These are phyloP conservation scores for Phyto melanocephala DNA, from an alignment of 2,888 invertebrate species.

Conservation along the genomic window DNA sequence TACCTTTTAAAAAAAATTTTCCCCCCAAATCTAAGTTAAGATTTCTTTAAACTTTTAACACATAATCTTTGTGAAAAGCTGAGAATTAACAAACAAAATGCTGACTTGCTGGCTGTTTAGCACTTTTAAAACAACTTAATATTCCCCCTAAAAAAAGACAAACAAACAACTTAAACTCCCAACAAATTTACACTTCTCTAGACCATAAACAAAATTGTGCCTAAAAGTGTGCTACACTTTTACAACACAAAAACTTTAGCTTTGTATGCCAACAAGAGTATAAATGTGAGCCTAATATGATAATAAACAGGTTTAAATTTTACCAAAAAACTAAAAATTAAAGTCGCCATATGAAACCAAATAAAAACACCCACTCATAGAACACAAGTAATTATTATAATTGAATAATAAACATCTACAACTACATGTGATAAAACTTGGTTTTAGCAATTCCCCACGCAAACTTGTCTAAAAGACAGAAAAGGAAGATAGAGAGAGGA, in stretches of 20 bases:
- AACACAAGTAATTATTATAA: conserved; percentile 47
- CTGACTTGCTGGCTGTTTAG: too few species aligned
- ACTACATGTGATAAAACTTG: neutral
- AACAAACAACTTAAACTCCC: neutral
- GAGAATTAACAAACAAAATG: too few species aligned
- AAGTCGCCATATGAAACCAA: neutral
- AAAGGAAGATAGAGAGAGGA: neutral
- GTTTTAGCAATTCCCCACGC: conserved; percentile 16
- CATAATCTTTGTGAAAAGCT: too few species aligned
- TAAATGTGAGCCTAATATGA: too few species aligned
- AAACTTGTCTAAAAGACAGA: neutral
- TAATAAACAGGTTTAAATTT: conserved; percentile 25
- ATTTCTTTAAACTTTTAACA: too few species aligned
- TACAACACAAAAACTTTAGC: neutral
- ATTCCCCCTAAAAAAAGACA: neutral
- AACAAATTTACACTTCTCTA: neutral
- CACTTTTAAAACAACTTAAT: neutral
- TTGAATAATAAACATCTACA: conserved; percentile 40
- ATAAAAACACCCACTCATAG: neutral
- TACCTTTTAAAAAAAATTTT: too few species aligned
- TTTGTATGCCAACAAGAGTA: neutral
- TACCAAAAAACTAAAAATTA: neutral
- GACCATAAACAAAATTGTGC: neutral
- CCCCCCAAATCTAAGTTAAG: too few species aligned
- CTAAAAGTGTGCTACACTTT: conserved; percentile 16